Conservation (phyloP, 2,797 vertebrate genomes). For the Myotis planiceps region DNA sequence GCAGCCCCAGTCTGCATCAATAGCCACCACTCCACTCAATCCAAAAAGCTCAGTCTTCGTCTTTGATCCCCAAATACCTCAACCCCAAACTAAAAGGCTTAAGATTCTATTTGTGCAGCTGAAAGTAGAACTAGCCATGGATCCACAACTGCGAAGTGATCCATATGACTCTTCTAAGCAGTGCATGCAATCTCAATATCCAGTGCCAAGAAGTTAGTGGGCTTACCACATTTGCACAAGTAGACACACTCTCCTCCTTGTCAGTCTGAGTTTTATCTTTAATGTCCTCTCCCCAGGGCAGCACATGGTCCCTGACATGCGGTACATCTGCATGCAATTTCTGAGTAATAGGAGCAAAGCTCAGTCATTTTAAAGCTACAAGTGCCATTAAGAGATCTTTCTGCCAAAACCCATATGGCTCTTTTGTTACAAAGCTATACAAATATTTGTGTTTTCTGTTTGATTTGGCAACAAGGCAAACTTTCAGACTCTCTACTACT, state of each 20-base stretch:
- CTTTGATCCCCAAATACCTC: conserved; percentile 37
- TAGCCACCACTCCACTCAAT: neutral
- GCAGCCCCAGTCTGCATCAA: neutral
- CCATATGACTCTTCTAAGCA: neutral
- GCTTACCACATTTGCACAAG: conserved; percentile 22
- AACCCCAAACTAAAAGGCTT: conserved; percentile 32
- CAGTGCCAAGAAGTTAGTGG: neutral
- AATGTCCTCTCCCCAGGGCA: conserved; percentile 48
- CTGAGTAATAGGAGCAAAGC: conserved; percentile 68
- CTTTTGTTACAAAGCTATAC: conserved; percentile 69
- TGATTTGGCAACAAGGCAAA: conserved; percentile 60
- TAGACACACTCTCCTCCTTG: conserved; percentile 29
- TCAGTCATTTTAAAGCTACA: conserved; percentile 73
- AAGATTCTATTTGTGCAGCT: conserved; percentile 28
- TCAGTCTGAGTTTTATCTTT: conserved; percentile 49
- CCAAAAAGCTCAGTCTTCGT: neutral
- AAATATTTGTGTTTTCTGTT: conserved; percentile 77
- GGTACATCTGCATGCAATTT: conserved; percentile 72
- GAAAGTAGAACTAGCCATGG: conserved; percentile 32
- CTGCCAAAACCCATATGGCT: conserved; percentile 80
- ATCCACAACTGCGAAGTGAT: neutral
- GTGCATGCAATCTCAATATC: neutral
- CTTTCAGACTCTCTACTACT: conserved; percentile 25
- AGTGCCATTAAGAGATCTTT: conserved; percentile 57
- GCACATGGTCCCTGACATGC: conserved; percentile 29